Evolutionary conservation across 2,113 vertebrate genomes (phyloP).

Genomic region (Calyptommatus sinebrachiatus): DNA sequence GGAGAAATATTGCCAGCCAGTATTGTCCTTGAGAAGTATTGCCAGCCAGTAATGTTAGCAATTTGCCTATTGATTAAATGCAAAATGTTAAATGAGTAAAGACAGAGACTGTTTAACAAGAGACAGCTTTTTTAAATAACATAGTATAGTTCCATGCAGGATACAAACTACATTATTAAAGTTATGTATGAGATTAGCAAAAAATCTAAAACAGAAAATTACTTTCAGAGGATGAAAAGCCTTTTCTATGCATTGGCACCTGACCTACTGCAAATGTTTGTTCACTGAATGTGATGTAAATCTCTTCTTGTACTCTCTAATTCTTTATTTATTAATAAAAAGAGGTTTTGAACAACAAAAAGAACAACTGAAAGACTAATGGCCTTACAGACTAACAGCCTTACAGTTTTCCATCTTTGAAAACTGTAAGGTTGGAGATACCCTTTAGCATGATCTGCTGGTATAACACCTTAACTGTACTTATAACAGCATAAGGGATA

Average conservation of each 20-base stretch:
- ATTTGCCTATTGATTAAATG: constrained; percentile 6
- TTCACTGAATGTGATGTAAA: no score
- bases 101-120: background rate
- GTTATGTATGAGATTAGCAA: background rate
- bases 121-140: background rate
- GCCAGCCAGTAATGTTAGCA: background rate
- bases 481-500: no score
- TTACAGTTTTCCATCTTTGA: no score
- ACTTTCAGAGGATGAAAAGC: background rate
- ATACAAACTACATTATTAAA: background rate
- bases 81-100: constrained; percentile 2
- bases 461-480: no score
- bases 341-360: background rate
- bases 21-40: constrained; percentile 2
- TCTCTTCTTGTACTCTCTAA: no score
- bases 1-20: background rate
- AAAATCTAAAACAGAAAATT: background rate
- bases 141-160: background rate
- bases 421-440: no score
- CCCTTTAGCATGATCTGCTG: no score
- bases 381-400: no score
- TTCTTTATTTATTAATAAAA: no score
- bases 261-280: background rate
- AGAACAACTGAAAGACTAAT: background rate
- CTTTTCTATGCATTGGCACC: background rate